Base-by-base conservation (phyloP, 1,140 invertebrate species). In the Gryllus bimaculatus region DNA sequence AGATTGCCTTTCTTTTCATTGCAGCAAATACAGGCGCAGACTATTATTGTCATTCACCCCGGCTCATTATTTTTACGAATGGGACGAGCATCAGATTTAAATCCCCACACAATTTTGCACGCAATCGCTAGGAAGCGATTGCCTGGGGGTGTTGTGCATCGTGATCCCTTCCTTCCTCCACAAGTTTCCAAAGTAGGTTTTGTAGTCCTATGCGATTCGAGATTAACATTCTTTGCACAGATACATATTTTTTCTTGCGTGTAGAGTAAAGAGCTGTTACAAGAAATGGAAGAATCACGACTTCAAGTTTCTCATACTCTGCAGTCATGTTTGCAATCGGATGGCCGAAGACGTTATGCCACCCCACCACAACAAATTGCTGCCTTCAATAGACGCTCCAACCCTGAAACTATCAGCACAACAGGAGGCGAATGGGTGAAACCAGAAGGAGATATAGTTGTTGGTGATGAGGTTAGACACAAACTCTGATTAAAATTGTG, bases 21-120 rank as follows among this genome's bases (percentile, higher is more conserved):
- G 81, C 84, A 92, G 86, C 89, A 91, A 85, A 90, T 91, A 81
- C 92, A 92, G 82, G 90, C 93, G 2, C 92, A 94, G 82, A 92
- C 92, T 48, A 93, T 96, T 48, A 93, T 98, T 74, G 92, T 98
- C n/a, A 96, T 98, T 76, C 96, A 98, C 85, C 96, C 96, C 78
- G 97, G 97, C 10, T 98, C 96, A 0, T 89, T 93, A 76, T 93
- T 96, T 84, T 87, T 98, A 18, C 87, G 95, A 76, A 95, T 98
- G 83, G 96, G 96, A 6, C 86, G 94, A 84, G 96, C 96, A 8
- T 95, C 94, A 0, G 96, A 98, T 86, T 86, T 95, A 5, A 92
- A 94, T 85, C 96, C 96, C 48, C 88, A 93, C 73, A 93, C 91
- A 15, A 88, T 97, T 74, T 87, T 97, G 15, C 95, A 98, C 87